Evolutionary conservation across 2,797 vertebrate genomes (phyloP).

Genomic region (Hybognathus amarus): DNA sequence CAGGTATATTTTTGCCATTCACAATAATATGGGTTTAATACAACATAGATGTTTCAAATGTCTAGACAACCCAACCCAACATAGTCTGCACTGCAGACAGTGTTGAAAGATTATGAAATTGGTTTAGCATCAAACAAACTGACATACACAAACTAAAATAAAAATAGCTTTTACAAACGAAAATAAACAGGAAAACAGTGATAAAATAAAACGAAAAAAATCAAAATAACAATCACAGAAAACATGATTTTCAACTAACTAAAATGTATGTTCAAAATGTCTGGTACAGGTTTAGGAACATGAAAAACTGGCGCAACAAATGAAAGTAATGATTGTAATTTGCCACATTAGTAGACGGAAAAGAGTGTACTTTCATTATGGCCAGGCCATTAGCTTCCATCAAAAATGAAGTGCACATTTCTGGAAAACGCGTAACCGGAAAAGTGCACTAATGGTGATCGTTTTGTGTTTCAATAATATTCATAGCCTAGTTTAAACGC

Average conservation of each 20-base stretch:
- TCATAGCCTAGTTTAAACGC: conserved; percentile 7
- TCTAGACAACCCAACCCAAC: conserved; percentile 13
- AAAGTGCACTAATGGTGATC: conserved; percentile 44
- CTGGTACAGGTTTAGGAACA: not conserved
- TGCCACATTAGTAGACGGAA: conserved; percentile 23
- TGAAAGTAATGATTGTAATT: conserved; percentile 26
- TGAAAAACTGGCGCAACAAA: not conserved
- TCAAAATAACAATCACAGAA: not conserved
- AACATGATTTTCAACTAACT: not conserved
- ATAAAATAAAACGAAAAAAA: not conserved
- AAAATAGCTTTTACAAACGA: not conserved
- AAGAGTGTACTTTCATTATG: conserved; percentile 35
- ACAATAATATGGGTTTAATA: conserved; percentile 5
- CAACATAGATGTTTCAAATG: conserved; percentile 7
- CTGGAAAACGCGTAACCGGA: conserved; percentile 33
- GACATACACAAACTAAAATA: not conserved
- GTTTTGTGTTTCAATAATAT: conserved; percentile 37
- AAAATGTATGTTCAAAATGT: not conserved
- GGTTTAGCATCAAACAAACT: not conserved
- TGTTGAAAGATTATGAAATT: conserved; percentile 7
- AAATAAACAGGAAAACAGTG: not conserved
- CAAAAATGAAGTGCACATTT: conserved; percentile 43
- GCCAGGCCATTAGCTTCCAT: conserved; percentile 45
- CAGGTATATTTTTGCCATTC: conserved; percentile 15
- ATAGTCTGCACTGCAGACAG: not conserved